Conservation (phyloP, 1,140 invertebrate species). For the Drosophila willistoni region DNA sequence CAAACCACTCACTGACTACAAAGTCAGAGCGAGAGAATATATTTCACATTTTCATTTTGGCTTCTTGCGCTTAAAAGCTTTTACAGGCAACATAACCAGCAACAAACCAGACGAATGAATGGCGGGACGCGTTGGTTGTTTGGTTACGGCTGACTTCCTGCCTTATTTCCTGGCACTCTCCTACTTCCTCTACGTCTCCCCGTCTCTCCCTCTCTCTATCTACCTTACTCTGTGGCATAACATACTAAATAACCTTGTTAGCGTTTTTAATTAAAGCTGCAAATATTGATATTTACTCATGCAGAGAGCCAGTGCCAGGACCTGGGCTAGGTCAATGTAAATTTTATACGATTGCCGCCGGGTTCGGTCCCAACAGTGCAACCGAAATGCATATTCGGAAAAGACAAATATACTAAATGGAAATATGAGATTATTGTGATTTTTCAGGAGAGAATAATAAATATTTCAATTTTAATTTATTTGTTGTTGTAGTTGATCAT, state of each 20-base stretch:
- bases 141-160: constrained; percentile 62
- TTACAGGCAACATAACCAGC: constrained; percentile 21
- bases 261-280: constrained; percentile 83
- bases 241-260: constrained; percentile 81
- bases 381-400: constrained; percentile 72
- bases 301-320: constrained; percentile 30
- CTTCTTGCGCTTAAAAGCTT: constrained; percentile 73
- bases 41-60: constrained; percentile 71
- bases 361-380: constrained; percentile 33
- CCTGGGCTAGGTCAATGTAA: background rate
- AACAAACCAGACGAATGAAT: constrained; percentile 18
- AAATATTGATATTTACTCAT: constrained; percentile 81
- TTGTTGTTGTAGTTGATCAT: background rate
- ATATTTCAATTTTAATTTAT: background rate
- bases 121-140: constrained; percentile 34
- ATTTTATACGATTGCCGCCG: constrained; percentile 9
- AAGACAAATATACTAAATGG: constrained; percentile 75
- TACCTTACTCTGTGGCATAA: constrained; percentile 13
- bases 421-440: constrained; percentile 63
- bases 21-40: constrained; percentile 32
- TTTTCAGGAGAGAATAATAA: too few relatives aligned
- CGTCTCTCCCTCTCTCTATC: background rate
- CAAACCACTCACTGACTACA: constrained; percentile 6
- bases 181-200: background rate
- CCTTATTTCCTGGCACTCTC: constrained; percentile 49